Evolutionary conservation across 1,140 invertebrate genomes (phyloP), one percentile per base, ranked within the genome.

Genomic region (Hylyphantes graminicola): DNA sequence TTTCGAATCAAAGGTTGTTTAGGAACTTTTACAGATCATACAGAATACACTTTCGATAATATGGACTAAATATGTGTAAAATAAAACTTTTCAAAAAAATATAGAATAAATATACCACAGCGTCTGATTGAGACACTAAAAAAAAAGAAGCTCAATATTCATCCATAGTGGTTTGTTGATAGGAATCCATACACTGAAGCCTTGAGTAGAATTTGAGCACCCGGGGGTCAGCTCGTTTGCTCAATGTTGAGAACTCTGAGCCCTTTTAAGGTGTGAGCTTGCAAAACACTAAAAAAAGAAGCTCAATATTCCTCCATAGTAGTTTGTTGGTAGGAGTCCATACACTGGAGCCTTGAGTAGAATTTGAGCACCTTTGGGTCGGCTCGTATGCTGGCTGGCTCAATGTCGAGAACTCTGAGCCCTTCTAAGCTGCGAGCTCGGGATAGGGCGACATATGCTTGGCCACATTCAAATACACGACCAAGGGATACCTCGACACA

Each of bases 391-490:
- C 96, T 95, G 67, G 93, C 92, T 7, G 92, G 90, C 89, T 94
- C 93, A 90, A 98, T 98, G 89, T 97, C 96, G 76, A 97, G 89
- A 67, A 98, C 94, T 86, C 96, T 90, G 53, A 99, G 90, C 15
- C 94, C 93, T 81, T 95, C 91, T 65, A 99, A 91, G 89, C 93
- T 96, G 88, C 96, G 94, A 35, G 97, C 97, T 87, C 97, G 92
- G 11, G 96, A 98, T 17, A 99, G 88, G 2, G 97, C 97, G 0
- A 99, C 97, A 91, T 99, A 98, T 0, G 97, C 96, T 91, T 99
- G 97, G 0, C 97, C 97, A 21, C 95, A 94, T 90, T 98, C 96
- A 90, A 98, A 98, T 12, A 96, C 95, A 88, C 94, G 93, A 0
- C 93, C 92, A 55, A 98, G 89, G 15, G 95, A 96, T 92, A 98